Percentiles rank a stretch among this genome's conserved stretches.
These are phyloP conservation scores for Mimumesa dahlbomi DNA, from an alignment of 2,888 invertebrate genomes.

Conservation along the genomic window DNA sequence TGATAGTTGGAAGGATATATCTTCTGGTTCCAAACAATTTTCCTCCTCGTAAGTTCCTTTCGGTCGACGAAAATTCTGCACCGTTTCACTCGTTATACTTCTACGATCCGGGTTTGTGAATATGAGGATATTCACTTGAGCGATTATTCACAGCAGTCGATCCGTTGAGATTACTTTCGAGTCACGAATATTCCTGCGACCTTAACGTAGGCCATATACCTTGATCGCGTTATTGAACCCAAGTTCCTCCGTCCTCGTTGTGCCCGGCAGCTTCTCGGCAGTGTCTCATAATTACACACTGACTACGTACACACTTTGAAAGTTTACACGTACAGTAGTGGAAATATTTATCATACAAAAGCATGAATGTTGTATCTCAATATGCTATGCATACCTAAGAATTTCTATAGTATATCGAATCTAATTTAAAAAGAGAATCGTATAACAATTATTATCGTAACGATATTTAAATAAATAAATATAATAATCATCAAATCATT, in stretches of 20 bases:
- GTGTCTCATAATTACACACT: constrained; percentile 15
- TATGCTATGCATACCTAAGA: too few relatives aligned
- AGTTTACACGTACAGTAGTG: too few relatives aligned
- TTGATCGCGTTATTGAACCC: constrained; percentile 42
- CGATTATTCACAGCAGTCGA: constrained; percentile 18
- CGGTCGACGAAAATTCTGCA: neutral
- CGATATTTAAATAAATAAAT: too few relatives aligned
- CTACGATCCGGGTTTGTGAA: constrained; percentile 12
- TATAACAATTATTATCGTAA: too few relatives aligned
- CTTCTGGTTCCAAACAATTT: neutral
- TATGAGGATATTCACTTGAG: constrained; percentile 12
- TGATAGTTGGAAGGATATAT: neutral
- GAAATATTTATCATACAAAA: too few relatives aligned
- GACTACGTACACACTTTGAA: too few relatives aligned
- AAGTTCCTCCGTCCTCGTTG: too few relatives aligned
- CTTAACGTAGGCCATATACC: neutral
- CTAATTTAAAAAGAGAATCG: too few relatives aligned
- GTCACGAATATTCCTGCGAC: constrained; percentile 18
- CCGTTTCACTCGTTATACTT: neutral
- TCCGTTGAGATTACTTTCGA: constrained; percentile 20
- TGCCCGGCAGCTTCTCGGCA: neutral
- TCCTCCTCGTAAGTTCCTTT: neutral
- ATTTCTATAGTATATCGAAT: too few relatives aligned
- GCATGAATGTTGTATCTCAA: too few relatives aligned
- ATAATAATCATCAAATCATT: too few relatives aligned